Conservation (phyloP, 2,888 invertebrate genomes). For the Nephrotoma appendiculata region DNA sequence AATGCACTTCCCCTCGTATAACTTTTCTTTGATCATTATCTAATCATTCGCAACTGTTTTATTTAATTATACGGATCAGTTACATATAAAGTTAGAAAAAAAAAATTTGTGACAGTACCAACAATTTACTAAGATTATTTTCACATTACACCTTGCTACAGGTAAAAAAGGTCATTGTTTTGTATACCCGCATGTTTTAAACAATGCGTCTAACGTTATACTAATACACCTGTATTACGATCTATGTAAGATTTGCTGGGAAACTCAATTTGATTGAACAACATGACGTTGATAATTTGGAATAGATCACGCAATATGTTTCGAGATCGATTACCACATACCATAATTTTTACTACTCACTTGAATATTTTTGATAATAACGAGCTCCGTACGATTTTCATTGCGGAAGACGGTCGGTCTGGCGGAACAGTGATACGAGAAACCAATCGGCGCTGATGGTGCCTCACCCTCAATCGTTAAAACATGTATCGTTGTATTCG, state of each 20-base stretch:
- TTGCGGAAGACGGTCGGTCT: conserved; percentile 36
- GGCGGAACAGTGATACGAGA: conserved; percentile 38
- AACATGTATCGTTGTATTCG: conserved; percentile 23
- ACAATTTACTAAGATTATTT: not conserved
- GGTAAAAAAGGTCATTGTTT: not conserved
- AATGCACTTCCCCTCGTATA: not conserved
- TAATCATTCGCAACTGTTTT: not conserved
- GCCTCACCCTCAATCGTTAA: conserved; percentile 21
- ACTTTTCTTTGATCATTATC: not conserved
- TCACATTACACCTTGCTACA: not conserved
- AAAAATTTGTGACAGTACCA: not conserved
- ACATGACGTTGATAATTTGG: not conserved
- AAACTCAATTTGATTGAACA: not conserved
- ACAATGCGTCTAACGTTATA: no score
- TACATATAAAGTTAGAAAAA: not conserved
- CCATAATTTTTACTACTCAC: conserved; percentile 21
- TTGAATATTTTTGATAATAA: conserved; percentile 38
- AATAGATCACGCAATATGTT: not conserved
- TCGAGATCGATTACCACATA: not conserved
- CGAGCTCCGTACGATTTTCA: conserved; percentile 34
- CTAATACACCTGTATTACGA: no score
- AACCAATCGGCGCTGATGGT: conserved; percentile 39
- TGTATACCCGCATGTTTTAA: no score
- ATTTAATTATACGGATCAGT: not conserved
- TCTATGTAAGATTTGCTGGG: no score